Conservation (phyloP, 2,888 invertebrate species). For the Mongoloraphidia duomilia region DNA sequence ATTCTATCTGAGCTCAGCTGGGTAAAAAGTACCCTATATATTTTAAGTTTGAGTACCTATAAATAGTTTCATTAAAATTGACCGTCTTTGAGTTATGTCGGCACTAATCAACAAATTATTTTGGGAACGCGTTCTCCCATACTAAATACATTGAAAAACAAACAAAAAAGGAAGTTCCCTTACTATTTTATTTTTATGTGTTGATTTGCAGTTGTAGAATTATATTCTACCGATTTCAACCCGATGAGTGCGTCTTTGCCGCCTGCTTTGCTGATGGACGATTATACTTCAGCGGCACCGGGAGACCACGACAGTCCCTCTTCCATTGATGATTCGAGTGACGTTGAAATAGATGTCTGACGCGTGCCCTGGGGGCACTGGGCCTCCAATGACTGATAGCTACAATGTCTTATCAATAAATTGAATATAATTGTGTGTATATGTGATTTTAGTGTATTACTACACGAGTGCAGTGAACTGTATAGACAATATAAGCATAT, state of each 20-base stretch:
- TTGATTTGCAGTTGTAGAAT: conserved; percentile 6
- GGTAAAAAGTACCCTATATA: not conserved
- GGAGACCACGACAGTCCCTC: conserved; percentile 25
- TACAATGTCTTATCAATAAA: too few species aligned
- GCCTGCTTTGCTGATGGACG: conserved; percentile 36
- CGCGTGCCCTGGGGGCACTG: not conserved
- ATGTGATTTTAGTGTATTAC: too few species aligned
- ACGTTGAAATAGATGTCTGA: conserved; percentile 35
- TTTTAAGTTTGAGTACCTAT: too few species aligned
- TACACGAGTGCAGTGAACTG: too few species aligned
- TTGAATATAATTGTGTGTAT: too few species aligned
- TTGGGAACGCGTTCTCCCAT: not conserved
- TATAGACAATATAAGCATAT: too few species aligned
- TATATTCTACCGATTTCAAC: conserved; percentile 7
- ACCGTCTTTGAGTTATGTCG: too few species aligned
- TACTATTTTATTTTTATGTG: not conserved
- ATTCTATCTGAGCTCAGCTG: too few species aligned
- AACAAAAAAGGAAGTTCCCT: not conserved
- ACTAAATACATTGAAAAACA: not conserved
- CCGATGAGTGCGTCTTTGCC: conserved; percentile 24
- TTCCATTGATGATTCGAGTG: conserved; percentile 28
- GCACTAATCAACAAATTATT: not conserved
- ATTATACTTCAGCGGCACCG: conserved; percentile 24
- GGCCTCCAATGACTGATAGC: too few species aligned
- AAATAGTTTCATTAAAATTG: too few species aligned